These are phyloP conservation scores for Lates calcarifer DNA, from an alignment of 2,113 vertebrate genomes.

Conservation along the genomic window DNA sequence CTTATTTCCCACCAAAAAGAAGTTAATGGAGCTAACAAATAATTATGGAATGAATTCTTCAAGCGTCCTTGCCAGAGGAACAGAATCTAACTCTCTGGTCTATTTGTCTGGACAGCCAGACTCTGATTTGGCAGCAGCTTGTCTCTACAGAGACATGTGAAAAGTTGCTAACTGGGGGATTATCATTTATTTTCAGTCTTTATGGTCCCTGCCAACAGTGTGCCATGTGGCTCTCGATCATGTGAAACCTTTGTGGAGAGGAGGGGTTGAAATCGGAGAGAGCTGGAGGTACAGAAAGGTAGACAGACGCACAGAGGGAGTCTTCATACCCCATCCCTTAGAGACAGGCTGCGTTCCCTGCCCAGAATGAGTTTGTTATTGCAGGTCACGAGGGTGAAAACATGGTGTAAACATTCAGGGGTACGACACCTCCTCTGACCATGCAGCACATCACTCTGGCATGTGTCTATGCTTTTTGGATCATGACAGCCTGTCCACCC, in stretches of 20 bases:
- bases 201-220: slow-evolving; percentile 10
- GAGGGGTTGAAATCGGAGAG: slow-evolving; percentile 49
- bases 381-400: slow-evolving; percentile 27
- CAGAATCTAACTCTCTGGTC: neutral
- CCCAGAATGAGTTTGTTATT: slow-evolving; percentile 59
- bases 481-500: slow-evolving; percentile 24
- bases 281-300: neutral
- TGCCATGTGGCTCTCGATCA: slow-evolving; percentile 30
- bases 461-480: slow-evolving; percentile 64
- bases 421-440: neutral
- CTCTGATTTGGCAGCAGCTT: slow-evolving; percentile 41
- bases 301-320: neutral
- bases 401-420: slow-evolving; percentile 40
- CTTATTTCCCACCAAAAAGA: neutral
- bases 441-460: slow-evolving; percentile 42
- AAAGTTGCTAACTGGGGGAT: slow-evolving; percentile 26
- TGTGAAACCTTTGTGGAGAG: slow-evolving; percentile 21
- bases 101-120: slow-evolving; percentile 21
- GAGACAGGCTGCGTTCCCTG: slow-evolving; percentile 32
- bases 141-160: slow-evolving; percentile 50
- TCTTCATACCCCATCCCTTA: slow-evolving; percentile 40
- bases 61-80: neutral
- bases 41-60: neutral
- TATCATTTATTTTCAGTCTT: slow-evolving; percentile 48
- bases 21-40: neutral